A percentile compares a stretch with the other conserved stretches of the same genome.
phyloP scores from a whole-genome alignment of 2,797 vertebrate genomes.

The Lacerta bilineata region DNA sequence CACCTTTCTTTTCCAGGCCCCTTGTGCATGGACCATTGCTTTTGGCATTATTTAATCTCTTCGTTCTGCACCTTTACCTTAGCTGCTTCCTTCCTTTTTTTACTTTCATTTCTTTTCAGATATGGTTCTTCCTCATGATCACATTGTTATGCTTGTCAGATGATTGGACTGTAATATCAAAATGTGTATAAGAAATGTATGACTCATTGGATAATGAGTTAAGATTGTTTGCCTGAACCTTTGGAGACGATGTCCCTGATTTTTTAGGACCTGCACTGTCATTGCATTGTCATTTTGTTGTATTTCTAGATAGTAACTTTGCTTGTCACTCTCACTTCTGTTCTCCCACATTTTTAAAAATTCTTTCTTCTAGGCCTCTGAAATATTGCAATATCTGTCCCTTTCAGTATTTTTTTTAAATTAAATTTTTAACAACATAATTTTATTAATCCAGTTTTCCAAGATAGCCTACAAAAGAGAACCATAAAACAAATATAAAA shows the following conservation, averaged over 20 bases:
- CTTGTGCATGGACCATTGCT: neutral
- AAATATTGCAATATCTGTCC: neutral
- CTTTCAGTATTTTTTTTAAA: neutral
- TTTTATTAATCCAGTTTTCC: too few relatives aligned
- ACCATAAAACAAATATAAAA: too few relatives aligned
- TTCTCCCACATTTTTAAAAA: neutral
- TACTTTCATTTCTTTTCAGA: too few relatives aligned
- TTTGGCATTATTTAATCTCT: neutral
- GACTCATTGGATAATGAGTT: neutral
- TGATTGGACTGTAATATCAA: neutral
- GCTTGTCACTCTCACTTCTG: neutral
- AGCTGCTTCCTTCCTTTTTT: neutral
- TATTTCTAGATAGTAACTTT: neutral
- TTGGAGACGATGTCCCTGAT: neutral
- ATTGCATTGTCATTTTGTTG: neutral
- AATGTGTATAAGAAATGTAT: neutral
- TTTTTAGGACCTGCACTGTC: neutral
- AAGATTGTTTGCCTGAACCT: neutral
- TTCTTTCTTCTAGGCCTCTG: neutral
- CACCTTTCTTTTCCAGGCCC: neutral
- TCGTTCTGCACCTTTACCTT: neutral
- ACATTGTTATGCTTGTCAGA: neutral
- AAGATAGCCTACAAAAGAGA: too few relatives aligned
- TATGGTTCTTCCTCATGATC: neutral
- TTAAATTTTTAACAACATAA: too few relatives aligned